These are phyloP conservation scores for Arothron firmamentum DNA, from an alignment of 2,113 vertebrate species.

Conservation along the genomic window DNA sequence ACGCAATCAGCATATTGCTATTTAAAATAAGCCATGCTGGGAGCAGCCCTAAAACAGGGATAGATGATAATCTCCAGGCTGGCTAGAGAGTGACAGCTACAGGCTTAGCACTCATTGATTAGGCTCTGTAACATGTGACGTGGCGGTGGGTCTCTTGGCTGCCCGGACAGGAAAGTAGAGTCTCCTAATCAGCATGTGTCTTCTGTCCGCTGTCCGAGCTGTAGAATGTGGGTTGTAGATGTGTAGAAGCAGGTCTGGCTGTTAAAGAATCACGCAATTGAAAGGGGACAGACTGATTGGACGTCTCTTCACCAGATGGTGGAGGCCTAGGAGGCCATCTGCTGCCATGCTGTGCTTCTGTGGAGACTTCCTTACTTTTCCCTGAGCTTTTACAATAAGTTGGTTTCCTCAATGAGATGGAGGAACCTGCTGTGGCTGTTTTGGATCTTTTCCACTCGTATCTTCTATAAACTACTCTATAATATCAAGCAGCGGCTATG, in stretches of 20 bases:
- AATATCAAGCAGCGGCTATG: no score
- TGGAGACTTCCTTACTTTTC: slow-evolving; percentile 57
- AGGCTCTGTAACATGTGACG: slow-evolving; percentile 56
- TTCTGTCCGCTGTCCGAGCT: slow-evolving; percentile 17
- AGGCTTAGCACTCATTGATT: slow-evolving; percentile 67
- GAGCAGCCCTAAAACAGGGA: slow-evolving; percentile 48
- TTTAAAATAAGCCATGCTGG: slow-evolving; percentile 62
- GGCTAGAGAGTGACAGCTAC: slow-evolving; percentile 42
- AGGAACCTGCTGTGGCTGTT: slow-evolving; percentile 33
- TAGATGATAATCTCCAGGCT: slow-evolving; percentile 61
- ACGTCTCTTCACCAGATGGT: slow-evolving; percentile 68
- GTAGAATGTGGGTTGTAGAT: not conserved
- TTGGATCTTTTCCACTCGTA: slow-evolving; percentile 36
- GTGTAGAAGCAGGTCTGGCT: slow-evolving; percentile 31
- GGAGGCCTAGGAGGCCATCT: slow-evolving; percentile 65
- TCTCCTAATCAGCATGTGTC: slow-evolving; percentile 21
- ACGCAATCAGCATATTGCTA: slow-evolving; percentile 54
- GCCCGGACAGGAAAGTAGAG: slow-evolving; percentile 21
- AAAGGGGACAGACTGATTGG: slow-evolving; percentile 58
- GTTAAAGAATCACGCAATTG: slow-evolving; percentile 53
- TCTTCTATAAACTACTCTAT: not conserved
- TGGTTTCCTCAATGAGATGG: slow-evolving; percentile 19
- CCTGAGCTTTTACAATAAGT: slow-evolving; percentile 39
- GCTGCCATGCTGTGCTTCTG: slow-evolving; percentile 56
- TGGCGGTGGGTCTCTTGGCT: slow-evolving; percentile 40